Conservation (phyloP, 1,140 invertebrate species). For the Microplitis demolitor region DNA sequence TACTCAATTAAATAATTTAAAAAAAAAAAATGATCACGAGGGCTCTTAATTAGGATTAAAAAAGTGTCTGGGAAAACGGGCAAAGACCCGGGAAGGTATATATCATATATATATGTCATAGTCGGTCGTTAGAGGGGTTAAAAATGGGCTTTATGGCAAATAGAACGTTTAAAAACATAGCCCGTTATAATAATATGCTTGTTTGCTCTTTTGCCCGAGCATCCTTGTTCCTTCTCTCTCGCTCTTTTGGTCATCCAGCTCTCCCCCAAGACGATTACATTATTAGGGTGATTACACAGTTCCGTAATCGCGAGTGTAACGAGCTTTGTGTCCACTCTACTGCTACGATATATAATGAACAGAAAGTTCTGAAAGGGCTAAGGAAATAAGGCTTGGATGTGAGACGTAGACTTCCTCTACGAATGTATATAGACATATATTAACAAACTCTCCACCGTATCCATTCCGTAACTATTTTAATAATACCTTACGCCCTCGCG, state of each 20-base stretch:
- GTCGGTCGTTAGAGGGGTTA: neutral
- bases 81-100: neutral
- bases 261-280: conserved; percentile 21
- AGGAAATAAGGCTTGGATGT: no score
- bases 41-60: no score
- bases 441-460: no score
- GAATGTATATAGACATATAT: no score
- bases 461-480: neutral
- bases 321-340: neutral
- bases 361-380: no score
- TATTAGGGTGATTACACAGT: conserved; percentile 30
- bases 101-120: neutral
- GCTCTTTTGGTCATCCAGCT: no score
- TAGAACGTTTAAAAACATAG: conserved; percentile 6
- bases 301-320: conserved; percentile 22
- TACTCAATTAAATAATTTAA: no score
- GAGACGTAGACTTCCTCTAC: no score
- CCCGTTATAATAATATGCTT: conserved; percentile 20
- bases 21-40: no score
- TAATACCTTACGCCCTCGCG: conserved; percentile 13
- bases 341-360: neutral
- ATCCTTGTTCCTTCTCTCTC: no score
- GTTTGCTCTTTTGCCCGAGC: no score
- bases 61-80: no score
- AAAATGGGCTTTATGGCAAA: conserved; percentile 16